Evolutionary conservation across 1,140 invertebrate species (phyloP), one percentile per base, ranked within the genome.

Genomic region (Drosophila lacertosa): DNA sequence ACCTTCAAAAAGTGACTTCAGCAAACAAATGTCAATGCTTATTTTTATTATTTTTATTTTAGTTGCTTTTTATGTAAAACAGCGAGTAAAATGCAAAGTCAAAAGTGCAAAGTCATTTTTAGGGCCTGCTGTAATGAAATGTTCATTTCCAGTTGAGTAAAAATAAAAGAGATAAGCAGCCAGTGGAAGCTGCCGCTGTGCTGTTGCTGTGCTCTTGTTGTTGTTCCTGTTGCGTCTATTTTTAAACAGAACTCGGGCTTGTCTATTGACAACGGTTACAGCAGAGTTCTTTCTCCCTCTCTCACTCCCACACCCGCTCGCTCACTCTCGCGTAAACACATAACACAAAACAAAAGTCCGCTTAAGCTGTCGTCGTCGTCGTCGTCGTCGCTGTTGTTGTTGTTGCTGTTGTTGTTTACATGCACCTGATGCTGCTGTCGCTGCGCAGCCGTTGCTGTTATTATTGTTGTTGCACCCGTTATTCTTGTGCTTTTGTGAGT

Each of bases 21-120:
- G 29, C 42, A 57, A 29, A 26, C 39, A n/a, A 13, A 58, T 13
- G n/a, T 22, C 20, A 29, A 50, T 67, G 29, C 53, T 29, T 42
- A 13, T 37, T 45, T 3, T 48, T 47, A 35, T 42, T 42, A 10
- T 10, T 42, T 1, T 42, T 42, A 3, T 45, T 42, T 20, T 42
- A 18, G 10, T 42, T 42, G 16, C 16, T 44, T 44, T 45, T 45
- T 24, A 15, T 32, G 47, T 48, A 16, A 32, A 53, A 45, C 57
- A 58, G 42, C 55, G 57, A 53, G 26, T 20, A 40, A 53, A 65
- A 71, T 64, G 67, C 77, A 81, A 81, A 68, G 77, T 73, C 69
- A 77, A 82, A 83, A 82, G 70, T 70, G 74, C 60, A 74, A 80
- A 80, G 53, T 74, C 55, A 77, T 69, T 62, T 79, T 20, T 13